These are phyloP conservation scores for Byasa hedistus DNA, from an alignment of 2,888 invertebrate species.

Conservation along the genomic window DNA sequence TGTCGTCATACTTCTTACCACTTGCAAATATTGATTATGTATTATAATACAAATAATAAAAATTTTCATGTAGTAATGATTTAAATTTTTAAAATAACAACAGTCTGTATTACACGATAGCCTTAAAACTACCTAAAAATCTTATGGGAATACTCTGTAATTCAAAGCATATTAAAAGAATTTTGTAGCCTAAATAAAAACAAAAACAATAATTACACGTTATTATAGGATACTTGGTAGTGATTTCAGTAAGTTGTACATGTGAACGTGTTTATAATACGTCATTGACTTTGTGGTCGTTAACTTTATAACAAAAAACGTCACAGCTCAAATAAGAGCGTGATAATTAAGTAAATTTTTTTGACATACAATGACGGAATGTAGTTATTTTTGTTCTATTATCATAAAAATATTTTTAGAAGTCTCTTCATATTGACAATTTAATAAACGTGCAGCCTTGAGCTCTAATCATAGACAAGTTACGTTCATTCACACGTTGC, in stretches of 20 bases:
- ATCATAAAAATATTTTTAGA: conserved; percentile 4
- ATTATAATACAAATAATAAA: too few relatives aligned
- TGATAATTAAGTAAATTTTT: conserved; percentile 8
- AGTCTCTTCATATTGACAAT: background rate
- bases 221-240: background rate
- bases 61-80: too few relatives aligned
- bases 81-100: too few relatives aligned
- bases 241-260: background rate
- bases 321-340: conserved; percentile 4
- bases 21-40: too few relatives aligned
- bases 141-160: too few relatives aligned
- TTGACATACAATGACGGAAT: conserved; percentile 4
- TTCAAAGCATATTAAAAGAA: too few relatives aligned
- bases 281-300: conserved; percentile 1
- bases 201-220: background rate
- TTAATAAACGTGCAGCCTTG: background rate
- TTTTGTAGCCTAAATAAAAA: too few relatives aligned
- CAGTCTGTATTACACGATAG: too few relatives aligned
- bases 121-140: too few relatives aligned
- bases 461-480: background rate
- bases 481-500: conserved; percentile 11
- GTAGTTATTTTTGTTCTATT: conserved; percentile 15
- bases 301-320: background rate
- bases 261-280: background rate
- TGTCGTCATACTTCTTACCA: too few relatives aligned